Conservation (phyloP, 1,140 invertebrate genomes). For the Magallana angulata region DNA sequence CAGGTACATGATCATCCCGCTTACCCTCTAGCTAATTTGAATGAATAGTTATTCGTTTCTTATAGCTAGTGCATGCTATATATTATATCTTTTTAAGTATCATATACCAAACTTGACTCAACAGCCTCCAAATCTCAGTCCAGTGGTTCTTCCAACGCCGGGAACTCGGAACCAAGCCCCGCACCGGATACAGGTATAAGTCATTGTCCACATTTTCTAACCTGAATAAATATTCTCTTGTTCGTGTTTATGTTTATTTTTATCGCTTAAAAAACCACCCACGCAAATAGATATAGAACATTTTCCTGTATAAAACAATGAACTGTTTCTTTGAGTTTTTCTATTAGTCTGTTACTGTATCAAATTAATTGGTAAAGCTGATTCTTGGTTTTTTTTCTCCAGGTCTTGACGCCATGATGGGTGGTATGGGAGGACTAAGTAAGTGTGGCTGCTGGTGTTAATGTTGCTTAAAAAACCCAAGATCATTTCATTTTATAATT, state of each 20-base stretch:
- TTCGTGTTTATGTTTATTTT: too few relatives aligned
- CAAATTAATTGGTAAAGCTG: too few relatives aligned
- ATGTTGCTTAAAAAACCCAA: too few relatives aligned
- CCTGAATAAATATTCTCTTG: too few relatives aligned
- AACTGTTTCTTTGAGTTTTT: neutral
- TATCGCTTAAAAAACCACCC: too few relatives aligned
- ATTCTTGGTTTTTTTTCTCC: neutral
- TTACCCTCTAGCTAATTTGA: neutral
- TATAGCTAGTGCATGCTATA: neutral
- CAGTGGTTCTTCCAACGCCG: neutral
- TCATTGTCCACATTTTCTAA: too few relatives aligned
- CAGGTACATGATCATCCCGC: neutral
- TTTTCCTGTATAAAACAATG: too few relatives aligned
- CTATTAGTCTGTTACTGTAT: neutral
- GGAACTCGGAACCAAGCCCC: neutral
- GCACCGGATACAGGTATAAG: neutral
- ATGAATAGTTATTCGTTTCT: too few relatives aligned
- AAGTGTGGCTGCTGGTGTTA: neutral
- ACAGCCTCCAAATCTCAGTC: neutral
- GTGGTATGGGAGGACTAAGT: neutral
- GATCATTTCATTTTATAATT: too few relatives aligned
- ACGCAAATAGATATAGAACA: too few relatives aligned
- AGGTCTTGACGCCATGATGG: conserved; percentile 3
- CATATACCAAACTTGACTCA: conserved; percentile 27
- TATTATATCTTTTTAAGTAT: conserved; percentile 15